A percentile compares a stretch with the other conserved stretches of the same genome.
Conservation (phyloP, 1,140 invertebrate species). For the Frieseomelitta varia region DNA sequence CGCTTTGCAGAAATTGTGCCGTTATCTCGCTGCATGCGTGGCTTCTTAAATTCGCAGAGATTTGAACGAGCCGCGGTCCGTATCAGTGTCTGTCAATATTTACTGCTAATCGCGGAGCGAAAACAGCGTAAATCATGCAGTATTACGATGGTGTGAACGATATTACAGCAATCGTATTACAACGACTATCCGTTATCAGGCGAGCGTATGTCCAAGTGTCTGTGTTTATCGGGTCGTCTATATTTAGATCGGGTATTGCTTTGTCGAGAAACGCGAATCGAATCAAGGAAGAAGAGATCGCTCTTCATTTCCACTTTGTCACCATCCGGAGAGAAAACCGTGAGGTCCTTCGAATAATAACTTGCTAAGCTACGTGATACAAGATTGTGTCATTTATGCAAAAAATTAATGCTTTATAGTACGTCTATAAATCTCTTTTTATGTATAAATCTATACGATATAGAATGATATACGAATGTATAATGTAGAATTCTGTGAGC, state of each 20-base stretch:
- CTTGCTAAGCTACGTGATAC: not conserved
- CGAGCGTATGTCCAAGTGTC: slow-evolving; percentile 56
- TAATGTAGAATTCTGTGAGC: no score
- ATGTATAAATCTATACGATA: no score
- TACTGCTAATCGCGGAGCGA: slow-evolving; percentile 38
- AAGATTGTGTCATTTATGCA: no score
- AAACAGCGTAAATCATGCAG: slow-evolving; percentile 46
- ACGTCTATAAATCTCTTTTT: no score
- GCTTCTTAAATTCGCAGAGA: not conserved
- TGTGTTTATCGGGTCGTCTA: slow-evolving; percentile 54
- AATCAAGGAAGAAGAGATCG: slow-evolving; percentile 34
- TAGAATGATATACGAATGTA: no score
- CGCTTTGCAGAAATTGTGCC: no score
- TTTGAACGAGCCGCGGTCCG: not conserved
- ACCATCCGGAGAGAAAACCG: not conserved
- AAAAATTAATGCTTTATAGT: no score
- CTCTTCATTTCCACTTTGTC: not conserved
- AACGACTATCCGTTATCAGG: slow-evolving; percentile 52
- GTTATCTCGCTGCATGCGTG: no score
- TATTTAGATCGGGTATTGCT: slow-evolving; percentile 53
- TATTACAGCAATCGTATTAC: slow-evolving; percentile 58
- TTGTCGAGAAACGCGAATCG: slow-evolving; percentile 46
- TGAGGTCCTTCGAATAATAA: not conserved
- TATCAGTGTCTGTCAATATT: slow-evolving; percentile 44
- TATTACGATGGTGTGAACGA: slow-evolving; percentile 55